Conservation (phyloP, 2,113 vertebrate species). For the Hippopotamus amphibius region DNA sequence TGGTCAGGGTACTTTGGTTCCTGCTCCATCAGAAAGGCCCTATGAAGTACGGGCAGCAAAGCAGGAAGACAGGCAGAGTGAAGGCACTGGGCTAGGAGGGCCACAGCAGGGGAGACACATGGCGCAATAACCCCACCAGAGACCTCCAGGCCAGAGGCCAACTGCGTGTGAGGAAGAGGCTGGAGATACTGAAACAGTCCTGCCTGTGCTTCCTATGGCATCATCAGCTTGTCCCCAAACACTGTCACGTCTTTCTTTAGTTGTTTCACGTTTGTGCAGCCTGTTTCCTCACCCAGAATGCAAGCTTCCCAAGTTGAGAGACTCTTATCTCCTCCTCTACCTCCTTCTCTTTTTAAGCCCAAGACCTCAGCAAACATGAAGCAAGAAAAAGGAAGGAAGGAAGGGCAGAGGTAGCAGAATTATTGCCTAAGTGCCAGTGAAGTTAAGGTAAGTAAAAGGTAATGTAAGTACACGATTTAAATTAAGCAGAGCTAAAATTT, state of each 20-base stretch:
- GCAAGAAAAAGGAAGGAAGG: not conserved
- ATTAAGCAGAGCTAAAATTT: not conserved
- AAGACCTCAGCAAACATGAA: not conserved
- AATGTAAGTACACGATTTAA: not conserved
- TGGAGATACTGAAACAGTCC: not conserved
- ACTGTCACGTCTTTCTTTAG: not conserved
- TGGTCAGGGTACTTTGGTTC: not conserved
- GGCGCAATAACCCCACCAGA: not conserved
- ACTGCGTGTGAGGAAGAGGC: not conserved
- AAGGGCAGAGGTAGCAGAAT: not conserved
- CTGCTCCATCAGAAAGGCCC: not conserved
- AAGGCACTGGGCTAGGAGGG: not conserved
- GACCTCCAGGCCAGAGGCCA: not conserved
- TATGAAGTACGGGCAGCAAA: not conserved
- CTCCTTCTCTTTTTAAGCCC: not conserved
- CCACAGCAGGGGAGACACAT: too few species aligned
- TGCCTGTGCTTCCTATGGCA: not conserved
- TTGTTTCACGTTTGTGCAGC: not conserved
- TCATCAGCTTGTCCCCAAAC: not conserved
- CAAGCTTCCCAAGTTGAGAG: not conserved
- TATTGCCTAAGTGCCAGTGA: not conserved
- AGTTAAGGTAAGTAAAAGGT: not conserved
- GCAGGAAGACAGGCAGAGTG: not conserved
- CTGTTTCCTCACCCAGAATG: not conserved
- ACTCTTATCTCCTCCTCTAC: not conserved